Evolutionary conservation across 2,797 vertebrate genomes (phyloP).

Genomic region (Danio jaintianensis): DNA sequence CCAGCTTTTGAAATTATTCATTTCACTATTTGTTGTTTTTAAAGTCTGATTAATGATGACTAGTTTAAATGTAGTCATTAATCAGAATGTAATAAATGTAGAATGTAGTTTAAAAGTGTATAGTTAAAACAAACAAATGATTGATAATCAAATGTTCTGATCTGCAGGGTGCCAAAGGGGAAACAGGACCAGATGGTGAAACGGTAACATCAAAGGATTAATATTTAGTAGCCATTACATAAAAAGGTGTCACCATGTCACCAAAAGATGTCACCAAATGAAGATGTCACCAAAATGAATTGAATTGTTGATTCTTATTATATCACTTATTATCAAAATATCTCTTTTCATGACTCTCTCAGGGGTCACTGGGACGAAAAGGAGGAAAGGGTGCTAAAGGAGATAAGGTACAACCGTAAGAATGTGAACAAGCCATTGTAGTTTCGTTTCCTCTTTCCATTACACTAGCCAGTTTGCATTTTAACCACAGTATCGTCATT

Average conservation of each 20-base stretch:
- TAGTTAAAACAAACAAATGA: neutral
- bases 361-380: constrained; percentile 74
- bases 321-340: neutral
- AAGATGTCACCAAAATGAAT: neutral
- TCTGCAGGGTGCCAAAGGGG: constrained; percentile 79
- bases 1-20: neutral
- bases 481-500: constrained; percentile 57
- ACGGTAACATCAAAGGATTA: constrained; percentile 69
- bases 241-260: too few relatives aligned
- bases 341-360: neutral
- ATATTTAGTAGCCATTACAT: neutral
- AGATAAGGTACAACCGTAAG: constrained; percentile 70
- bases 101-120: too few relatives aligned
- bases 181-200: constrained; percentile 77
- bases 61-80: neutral
- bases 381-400: constrained; percentile 74
- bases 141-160: constrained; percentile 32
- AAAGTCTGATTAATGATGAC: neutral
- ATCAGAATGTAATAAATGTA: too few relatives aligned
- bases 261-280: too few relatives aligned
- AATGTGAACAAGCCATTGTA: constrained; percentile 5
- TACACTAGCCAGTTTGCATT: neutral
- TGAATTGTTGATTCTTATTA: constrained; percentile 17
- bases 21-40: neutral
- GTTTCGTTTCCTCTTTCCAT: constrained; percentile 53